Evolutionary conservation across 2,113 vertebrate species (phyloP).

Genomic region (Egretta garzetta): DNA sequence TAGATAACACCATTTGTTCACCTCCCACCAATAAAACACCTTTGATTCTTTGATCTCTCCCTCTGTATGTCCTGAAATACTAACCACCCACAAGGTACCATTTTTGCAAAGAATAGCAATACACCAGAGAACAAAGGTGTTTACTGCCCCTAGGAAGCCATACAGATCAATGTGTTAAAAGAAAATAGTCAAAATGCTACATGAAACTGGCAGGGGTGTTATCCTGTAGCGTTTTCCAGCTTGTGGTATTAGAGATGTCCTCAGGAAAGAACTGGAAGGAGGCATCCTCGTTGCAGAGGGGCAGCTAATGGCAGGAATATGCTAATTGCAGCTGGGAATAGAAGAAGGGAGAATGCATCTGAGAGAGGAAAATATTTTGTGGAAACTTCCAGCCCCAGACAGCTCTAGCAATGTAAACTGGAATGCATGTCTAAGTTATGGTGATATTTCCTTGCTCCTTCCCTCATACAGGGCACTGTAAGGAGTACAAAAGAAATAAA

Average conservation of each 20-base stretch:
- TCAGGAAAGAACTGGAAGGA: neutral
- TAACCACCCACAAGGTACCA: neutral
- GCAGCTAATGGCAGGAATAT: neutral
- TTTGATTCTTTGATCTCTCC: neutral
- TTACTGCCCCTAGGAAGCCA: neutral
- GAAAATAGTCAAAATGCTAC: neutral
- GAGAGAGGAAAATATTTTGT: neutral
- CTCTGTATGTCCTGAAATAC: neutral
- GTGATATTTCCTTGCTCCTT: neutral
- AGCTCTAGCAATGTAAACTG: neutral
- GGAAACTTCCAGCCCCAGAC: neutral
- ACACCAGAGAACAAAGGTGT: neutral
- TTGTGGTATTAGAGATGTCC: neutral
- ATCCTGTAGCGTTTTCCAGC: neutral
- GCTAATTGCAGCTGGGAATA: neutral
- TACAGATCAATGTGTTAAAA: neutral
- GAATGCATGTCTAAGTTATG: neutral
- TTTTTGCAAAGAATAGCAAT: neutral
- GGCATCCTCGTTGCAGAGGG: neutral
- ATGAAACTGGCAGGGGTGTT: neutral
- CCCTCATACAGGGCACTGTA: neutral
- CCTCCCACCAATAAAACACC: neutral
- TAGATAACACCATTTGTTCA: neutral
- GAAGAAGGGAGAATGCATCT: neutral
- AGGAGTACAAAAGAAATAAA: neutral